phyloP scores from a whole-genome alignment of 1,140 invertebrate genomes.

The Atopsyche davidsoni region DNA sequence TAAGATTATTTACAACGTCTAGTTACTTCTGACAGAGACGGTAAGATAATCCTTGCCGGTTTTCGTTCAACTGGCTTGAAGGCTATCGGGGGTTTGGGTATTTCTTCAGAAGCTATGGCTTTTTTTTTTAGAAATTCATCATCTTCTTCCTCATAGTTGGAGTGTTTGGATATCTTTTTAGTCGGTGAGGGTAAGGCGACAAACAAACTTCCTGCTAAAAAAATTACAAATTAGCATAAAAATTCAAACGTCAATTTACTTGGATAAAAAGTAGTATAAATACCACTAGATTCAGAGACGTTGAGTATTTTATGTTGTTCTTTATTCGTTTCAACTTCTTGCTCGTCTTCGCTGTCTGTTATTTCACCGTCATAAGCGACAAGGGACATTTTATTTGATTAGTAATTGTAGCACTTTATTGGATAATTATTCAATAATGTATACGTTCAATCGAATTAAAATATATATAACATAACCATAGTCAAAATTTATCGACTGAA shows the following conservation, averaged over 20 bases:
- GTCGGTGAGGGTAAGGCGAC: constrained; percentile 37
- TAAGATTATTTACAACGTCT: neutral
- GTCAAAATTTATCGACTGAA: neutral
- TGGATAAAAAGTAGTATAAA: too few species aligned
- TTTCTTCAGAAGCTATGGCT: constrained; percentile 33
- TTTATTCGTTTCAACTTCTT: constrained; percentile 8
- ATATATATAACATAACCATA: neutral
- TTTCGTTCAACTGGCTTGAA: constrained; percentile 24
- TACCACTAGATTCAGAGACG: too few species aligned
- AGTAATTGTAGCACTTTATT: too few species aligned
- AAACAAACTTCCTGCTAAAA: constrained; percentile 34
- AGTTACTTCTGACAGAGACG: constrained; percentile 33
- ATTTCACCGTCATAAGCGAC: constrained; percentile 46
- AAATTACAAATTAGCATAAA: neutral
- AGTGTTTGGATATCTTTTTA: constrained; percentile 27
- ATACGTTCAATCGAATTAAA: neutral
- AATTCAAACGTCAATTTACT: neutral
- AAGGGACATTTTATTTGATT: constrained; percentile 44
- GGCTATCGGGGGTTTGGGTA: constrained; percentile 5
- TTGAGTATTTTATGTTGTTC: too few species aligned
- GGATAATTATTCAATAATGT: neutral
- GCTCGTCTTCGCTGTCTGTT: constrained; percentile 42
- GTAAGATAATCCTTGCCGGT: constrained; percentile 38
- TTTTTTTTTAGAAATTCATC: constrained; percentile 57
- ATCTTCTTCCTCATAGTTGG: constrained; percentile 42